Base-by-base conservation (phyloP, 2,797 vertebrate species). In the Typhlichthys subterraneus region DNA sequence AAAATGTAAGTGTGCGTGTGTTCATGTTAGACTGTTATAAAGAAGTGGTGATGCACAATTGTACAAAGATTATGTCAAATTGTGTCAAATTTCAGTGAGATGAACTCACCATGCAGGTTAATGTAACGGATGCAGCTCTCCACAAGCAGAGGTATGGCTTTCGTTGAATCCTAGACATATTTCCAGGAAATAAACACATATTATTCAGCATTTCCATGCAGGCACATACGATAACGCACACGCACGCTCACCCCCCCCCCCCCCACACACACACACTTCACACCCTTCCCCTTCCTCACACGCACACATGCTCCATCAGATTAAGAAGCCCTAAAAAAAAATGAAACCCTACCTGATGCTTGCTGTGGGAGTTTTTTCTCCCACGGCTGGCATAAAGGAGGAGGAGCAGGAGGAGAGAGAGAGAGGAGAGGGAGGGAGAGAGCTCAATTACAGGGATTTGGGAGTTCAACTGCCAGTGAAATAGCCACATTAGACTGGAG, bases 121-220 rank as follows among this genome's bases (percentile, higher is more conserved):
- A 99, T 99, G 92, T 95, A 99, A 77, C 95, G 95, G 79, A 99
- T 95, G 74, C 96, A 99, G 90, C 98, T 99, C 89, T 99, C 97
- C 88, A 99, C 98, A 5, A 99, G 94, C 76, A 96, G 89, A 23
- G 98, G 98, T 88, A 99, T 99, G 84, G 95, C 91, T 93, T 99
- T 96, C 61, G 94, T 95, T 42, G 95, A 95, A 81, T 99, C 97
- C 98, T 99, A 33, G 50, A 19, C 59, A 76, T 13, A 67, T 29
- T 67, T 6, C 29, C 6, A 61, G 45, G 10, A 54, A n/a, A 19
- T 4, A 12, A 15, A 60, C 14, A 19, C 3, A 46, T 23, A 52
- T 7, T 15, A 29, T 2, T 3, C 45, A 46, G 2, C 2, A 23
- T 31, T 31, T 4, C 12, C 15, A 12, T 6, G 12, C 52, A 5